Evolutionary conservation across 2,888 invertebrate genomes (phyloP).

Genomic region (Epirrhoe tristata): DNA sequence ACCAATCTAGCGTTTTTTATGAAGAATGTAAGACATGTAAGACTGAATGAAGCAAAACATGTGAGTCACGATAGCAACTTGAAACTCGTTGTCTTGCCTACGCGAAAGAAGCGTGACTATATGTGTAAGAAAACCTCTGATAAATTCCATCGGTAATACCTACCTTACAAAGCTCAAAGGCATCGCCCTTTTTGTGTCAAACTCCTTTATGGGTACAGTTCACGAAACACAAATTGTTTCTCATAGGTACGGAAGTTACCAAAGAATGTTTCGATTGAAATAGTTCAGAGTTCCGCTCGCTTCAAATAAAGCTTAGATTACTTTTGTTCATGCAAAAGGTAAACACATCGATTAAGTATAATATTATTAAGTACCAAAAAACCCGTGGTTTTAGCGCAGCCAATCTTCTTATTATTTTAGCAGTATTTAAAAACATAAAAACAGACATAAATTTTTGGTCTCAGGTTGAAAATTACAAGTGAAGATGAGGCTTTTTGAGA

Average conservation of each 20-base stretch:
- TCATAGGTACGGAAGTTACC: slow-evolving; percentile 40
- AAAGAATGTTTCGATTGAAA: slow-evolving; percentile 60
- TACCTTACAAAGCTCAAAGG: slow-evolving; percentile 21
- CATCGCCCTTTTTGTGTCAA: slow-evolving; percentile 16
- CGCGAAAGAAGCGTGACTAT: not conserved
- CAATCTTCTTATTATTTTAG: no score
- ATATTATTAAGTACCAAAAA: not conserved
- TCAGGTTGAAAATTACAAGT: no score
- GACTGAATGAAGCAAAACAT: no score
- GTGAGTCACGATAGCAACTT: no score
- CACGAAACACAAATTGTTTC: slow-evolving; percentile 22
- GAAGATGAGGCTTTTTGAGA: no score
- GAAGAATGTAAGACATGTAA: no score
- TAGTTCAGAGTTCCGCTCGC: slow-evolving; percentile 52
- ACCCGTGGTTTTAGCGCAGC: not conserved
- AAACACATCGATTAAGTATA: not conserved
- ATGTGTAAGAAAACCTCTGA: not conserved
- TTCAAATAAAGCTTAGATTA: slow-evolving; percentile 36
- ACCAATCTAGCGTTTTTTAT: no score
- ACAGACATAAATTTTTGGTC: no score
- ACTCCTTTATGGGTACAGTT: slow-evolving; percentile 23
- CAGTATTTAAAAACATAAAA: no score
- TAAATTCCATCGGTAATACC: slow-evolving; percentile 1
- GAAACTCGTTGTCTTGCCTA: no score
- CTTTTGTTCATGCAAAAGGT: slow-evolving; percentile 28